Evolutionary conservation across 2,797 vertebrate genomes (phyloP).

Genomic region (Sternotherus odoratus): DNA sequence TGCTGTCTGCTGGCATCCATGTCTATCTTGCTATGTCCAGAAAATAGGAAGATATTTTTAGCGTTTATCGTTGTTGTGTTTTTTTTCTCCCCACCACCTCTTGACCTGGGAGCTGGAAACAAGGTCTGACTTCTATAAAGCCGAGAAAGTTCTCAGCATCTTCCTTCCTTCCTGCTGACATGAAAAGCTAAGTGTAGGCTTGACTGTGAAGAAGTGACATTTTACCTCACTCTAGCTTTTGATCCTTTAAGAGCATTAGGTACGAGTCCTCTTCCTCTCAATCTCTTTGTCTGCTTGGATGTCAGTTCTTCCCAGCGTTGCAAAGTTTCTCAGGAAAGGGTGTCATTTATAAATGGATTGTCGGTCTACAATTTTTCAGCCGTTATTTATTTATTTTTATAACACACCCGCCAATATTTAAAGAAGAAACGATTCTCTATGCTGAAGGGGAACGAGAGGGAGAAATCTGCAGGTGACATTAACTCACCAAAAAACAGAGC

Average conservation of each 20-base stretch:
- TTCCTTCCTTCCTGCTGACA: slow-evolving; percentile 82
- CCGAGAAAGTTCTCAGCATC: slow-evolving; percentile 83
- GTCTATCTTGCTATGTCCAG: slow-evolving; percentile 43
- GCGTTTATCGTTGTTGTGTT: slow-evolving; percentile 58
- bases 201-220: background rate
- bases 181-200: slow-evolving; percentile 71
- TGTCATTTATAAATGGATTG: background rate
- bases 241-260: slow-evolving; percentile 63
- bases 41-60: slow-evolving; percentile 78
- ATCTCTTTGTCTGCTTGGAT: slow-evolving; percentile 53
- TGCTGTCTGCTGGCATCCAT: slow-evolving; percentile 52
- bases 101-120: slow-evolving; percentile 81
- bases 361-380: background rate
- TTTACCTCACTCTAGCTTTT: slow-evolving; percentile 50
- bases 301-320: slow-evolving; percentile 55
- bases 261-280: slow-evolving; percentile 58
- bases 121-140: slow-evolving; percentile 74
- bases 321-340: slow-evolving; percentile 66
- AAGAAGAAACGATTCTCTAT: background rate
- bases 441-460: background rate
- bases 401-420: background rate
- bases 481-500: fast-evolving
- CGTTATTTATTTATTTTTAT: fast-evolving
- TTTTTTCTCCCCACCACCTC: slow-evolving; percentile 81
- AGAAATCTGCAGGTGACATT: background rate